These are phyloP conservation scores for Apoda limacodes DNA, from an alignment of 2,888 invertebrate genomes.

Conservation along the genomic window DNA sequence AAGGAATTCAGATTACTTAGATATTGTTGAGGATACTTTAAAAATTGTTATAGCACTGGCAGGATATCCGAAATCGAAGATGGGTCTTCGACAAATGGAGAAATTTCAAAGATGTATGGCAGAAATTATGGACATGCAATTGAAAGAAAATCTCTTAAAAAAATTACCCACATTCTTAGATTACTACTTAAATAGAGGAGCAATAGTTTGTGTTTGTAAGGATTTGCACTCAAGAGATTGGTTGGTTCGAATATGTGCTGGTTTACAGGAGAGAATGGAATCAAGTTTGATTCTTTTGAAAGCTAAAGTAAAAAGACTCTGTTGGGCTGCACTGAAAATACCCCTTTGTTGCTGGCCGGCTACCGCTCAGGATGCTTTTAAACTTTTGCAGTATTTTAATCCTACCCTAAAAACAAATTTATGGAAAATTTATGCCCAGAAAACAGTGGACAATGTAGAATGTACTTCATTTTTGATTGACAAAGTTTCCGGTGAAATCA, in stretches of 20 bases:
- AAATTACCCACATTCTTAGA: constrained; percentile 44
- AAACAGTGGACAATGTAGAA: constrained; percentile 33
- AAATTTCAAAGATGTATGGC: constrained; percentile 40
- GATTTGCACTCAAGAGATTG: constrained; percentile 48
- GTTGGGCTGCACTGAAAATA: constrained; percentile 47
- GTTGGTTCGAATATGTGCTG: constrained; percentile 47
- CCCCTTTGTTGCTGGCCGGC: constrained; percentile 44
- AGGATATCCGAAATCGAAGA: constrained; percentile 52
- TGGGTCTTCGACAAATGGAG: constrained; percentile 46
- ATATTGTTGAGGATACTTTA: constrained; percentile 44
- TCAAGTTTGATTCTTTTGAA: constrained; percentile 42
- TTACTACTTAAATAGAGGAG: constrained; percentile 52
- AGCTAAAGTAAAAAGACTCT: constrained; percentile 45
- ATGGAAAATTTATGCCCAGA: constrained; percentile 52
- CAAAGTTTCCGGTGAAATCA: constrained; percentile 48
- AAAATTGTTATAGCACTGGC: constrained; percentile 47
- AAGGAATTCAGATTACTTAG: constrained; percentile 44
- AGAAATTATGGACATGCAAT: constrained; percentile 50
- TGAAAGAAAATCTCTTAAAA: constrained; percentile 43
- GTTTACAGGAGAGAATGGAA: constrained; percentile 51
- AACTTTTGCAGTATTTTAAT: constrained; percentile 55
- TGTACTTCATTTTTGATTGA: constrained; percentile 48
- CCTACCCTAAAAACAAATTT: constrained; percentile 40
- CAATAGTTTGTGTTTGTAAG: constrained; percentile 53
- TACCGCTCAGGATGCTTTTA: constrained; percentile 46